Evolutionary conservation across 2,797 vertebrate species (phyloP).

Genomic region (Chanos chanos): DNA sequence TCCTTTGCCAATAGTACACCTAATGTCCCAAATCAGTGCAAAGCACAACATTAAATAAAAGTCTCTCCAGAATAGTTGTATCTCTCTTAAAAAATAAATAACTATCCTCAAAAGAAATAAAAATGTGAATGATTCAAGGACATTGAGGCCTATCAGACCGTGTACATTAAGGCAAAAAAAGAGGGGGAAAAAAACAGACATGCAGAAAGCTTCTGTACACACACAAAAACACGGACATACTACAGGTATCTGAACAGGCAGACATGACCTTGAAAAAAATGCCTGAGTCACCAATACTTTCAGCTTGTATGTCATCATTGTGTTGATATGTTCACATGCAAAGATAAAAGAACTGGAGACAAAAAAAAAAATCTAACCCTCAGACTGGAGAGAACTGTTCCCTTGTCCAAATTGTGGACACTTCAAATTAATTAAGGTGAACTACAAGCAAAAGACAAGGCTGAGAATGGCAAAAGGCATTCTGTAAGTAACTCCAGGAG

Average conservation of each 20-base stretch:
- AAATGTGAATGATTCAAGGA: slow-evolving; percentile 5
- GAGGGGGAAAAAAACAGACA: neutral
- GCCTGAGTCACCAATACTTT: neutral
- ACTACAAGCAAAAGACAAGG: slow-evolving; percentile 52
- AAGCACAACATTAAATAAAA: no score
- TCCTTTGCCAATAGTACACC: no score
- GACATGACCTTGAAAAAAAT: neutral
- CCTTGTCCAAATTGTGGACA: slow-evolving; percentile 16
- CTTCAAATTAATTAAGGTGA: slow-evolving; percentile 35
- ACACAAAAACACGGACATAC: neutral
- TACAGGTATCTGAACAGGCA: neutral
- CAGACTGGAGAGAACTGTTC: slow-evolving; percentile 1
- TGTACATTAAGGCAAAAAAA: slow-evolving; percentile 22
- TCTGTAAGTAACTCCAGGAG: slow-evolving; percentile 54
- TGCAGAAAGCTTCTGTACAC: neutral
- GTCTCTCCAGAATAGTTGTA: no score
- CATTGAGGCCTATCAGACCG: neutral
- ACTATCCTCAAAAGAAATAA: no score
- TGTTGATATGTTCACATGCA: neutral
- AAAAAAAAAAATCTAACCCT: neutral
- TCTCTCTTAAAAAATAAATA: slow-evolving; percentile 27
- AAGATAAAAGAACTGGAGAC: neutral
- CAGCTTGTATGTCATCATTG: neutral
- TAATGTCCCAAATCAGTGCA: no score
- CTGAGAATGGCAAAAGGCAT: slow-evolving; percentile 57